These are phyloP conservation scores for Budorcas taxicolor DNA, from an alignment of 2,113 vertebrate genomes.

Conservation along the genomic window DNA sequence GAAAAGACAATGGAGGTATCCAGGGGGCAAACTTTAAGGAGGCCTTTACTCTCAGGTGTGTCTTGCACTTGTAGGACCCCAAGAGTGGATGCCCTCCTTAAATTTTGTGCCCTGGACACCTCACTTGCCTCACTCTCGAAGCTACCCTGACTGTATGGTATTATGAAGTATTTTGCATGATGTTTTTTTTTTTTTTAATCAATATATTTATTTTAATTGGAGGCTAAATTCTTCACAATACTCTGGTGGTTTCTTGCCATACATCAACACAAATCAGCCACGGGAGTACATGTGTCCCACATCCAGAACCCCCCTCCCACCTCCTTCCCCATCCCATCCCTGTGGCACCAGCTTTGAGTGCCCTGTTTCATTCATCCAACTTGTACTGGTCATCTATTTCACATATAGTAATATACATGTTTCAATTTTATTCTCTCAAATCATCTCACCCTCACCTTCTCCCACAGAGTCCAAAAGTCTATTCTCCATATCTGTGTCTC, in stretches of 20 bases:
- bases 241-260: neutral
- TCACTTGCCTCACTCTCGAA: neutral
- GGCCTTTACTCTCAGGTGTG: neutral
- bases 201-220: neutral
- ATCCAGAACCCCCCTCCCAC: neutral
- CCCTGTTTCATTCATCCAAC: neutral
- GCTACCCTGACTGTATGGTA: neutral
- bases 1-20: neutral
- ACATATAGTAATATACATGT: neutral
- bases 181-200: neutral
- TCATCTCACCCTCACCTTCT: neutral
- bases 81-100: neutral
- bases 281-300: neutral
- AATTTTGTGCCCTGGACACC: neutral
- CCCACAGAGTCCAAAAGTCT: neutral
- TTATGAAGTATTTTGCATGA: neutral
- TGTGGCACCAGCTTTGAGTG: neutral
- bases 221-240: neutral
- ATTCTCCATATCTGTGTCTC: neutral
- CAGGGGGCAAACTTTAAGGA: neutral
- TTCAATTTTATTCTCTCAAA: neutral
- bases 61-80: neutral
- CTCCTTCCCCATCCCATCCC: neutral
- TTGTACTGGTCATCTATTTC: neutral
- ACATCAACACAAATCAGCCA: neutral